Conservation (phyloP, 92 coral and sea anemone genomes). For the Heteractis magnifica region DNA sequence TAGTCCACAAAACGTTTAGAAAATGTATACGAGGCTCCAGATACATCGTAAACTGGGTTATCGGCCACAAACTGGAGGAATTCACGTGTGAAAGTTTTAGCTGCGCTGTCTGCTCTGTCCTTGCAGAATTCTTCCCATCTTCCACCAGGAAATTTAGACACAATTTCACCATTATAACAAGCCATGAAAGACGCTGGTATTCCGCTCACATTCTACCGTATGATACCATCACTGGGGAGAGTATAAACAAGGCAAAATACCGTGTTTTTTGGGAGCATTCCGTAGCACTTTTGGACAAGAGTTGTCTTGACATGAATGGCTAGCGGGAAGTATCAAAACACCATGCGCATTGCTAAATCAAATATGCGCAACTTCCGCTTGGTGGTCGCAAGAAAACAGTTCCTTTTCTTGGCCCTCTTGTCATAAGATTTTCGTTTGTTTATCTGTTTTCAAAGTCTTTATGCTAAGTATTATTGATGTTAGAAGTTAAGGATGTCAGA, state of each 20-base stretch:
- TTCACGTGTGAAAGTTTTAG: slow-evolving; percentile 87
- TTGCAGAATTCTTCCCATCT: slow-evolving; percentile 99
- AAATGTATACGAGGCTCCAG: slow-evolving; percentile 90
- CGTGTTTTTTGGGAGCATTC: neutral
- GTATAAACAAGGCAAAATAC: slow-evolving; percentile 3
- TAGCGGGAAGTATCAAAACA: slow-evolving; percentile 53
- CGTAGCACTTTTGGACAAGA: neutral
- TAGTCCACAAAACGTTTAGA: slow-evolving; percentile 92
- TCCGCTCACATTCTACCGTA: slow-evolving; percentile 21
- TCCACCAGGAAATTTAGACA: slow-evolving; percentile 72
- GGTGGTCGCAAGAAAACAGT: neutral
- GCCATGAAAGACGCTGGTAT: slow-evolving; percentile 59
- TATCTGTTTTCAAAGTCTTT: neutral
- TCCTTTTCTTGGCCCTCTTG: neutral
- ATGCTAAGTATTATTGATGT: neutral
- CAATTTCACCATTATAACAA: slow-evolving; percentile 90
- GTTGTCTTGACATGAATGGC: neutral
- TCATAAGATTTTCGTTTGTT: neutral
- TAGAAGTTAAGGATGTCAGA: neutral
- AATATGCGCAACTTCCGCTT: slow-evolving; percentile 30
- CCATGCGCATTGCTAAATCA: slow-evolving; percentile 42
- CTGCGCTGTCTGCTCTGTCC: slow-evolving; percentile 86
- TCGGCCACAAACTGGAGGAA: slow-evolving; percentile 88
- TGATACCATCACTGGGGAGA: neutral
- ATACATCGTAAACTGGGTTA: slow-evolving; percentile 91